A percentile compares a stretch with the other conserved stretches of the same genome.
Evolutionary conservation across 2,888 invertebrate species (phyloP).

Genomic region (Cosmopolites sordidus): DNA sequence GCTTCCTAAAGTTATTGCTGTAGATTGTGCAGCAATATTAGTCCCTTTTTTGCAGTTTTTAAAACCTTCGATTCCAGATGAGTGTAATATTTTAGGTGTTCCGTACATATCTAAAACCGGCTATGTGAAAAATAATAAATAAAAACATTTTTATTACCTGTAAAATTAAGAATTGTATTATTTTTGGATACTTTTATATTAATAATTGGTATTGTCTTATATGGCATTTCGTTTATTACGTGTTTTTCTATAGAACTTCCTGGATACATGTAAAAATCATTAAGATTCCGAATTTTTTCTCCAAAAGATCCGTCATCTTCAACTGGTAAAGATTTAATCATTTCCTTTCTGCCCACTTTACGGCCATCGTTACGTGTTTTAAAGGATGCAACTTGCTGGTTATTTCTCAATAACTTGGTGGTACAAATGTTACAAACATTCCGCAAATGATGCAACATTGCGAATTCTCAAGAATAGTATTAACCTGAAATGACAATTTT

Average conservation of each 20-base stretch:
- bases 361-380: no score
- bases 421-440: no score
- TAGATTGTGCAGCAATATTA: slow-evolving; percentile 94
- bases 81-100: slow-evolving; percentile 57
- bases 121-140: background rate
- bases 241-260: slow-evolving; percentile 65
- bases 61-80: slow-evolving; percentile 89
- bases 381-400: no score
- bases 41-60: slow-evolving; percentile 94
- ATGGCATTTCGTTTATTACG: slow-evolving; percentile 71
- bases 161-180: slow-evolving; percentile 73
- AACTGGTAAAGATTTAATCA: slow-evolving; percentile 52
- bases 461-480: no score
- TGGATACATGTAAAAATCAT: slow-evolving; percentile 65
- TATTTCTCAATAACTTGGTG: no score
- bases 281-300: slow-evolving; percentile 49
- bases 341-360: slow-evolving; percentile 59
- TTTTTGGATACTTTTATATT: slow-evolving; percentile 79
- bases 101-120: slow-evolving; percentile 60
- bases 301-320: slow-evolving; percentile 74
- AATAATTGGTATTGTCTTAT: slow-evolving; percentile 75
- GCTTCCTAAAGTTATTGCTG: slow-evolving; percentile 71
- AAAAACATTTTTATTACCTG: slow-evolving; percentile 5
- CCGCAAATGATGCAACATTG: no score
- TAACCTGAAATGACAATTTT: no score